Evolutionary conservation across 1,140 invertebrate species (phyloP).

Genomic region (Listronotus bonariensis): DNA sequence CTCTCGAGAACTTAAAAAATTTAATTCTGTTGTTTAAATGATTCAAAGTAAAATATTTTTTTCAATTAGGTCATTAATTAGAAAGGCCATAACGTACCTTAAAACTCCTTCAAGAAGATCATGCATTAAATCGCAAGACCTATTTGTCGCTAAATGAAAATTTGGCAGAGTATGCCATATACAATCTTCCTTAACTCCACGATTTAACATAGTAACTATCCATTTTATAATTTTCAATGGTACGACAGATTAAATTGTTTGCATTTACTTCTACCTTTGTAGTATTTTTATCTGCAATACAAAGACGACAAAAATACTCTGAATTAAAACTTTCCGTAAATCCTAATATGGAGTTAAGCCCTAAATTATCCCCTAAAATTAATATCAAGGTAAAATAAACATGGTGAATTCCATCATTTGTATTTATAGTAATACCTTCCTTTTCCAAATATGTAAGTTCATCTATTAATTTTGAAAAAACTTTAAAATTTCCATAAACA

Average conservation of each 20-base stretch:
- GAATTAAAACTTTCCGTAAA: conserved; percentile 27
- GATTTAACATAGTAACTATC: neutral
- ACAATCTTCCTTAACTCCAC: conserved; percentile 46
- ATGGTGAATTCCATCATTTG: conserved; percentile 2
- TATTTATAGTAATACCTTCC: conserved; percentile 10
- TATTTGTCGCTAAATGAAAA: conserved; percentile 54
- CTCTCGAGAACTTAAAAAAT: conserved; percentile 23
- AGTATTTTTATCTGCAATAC: conserved; percentile 10
- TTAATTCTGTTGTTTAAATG: conserved; percentile 43
- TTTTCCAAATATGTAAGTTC: conserved; percentile 11
- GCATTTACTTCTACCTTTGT: conserved; percentile 6
- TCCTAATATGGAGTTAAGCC: conserved; percentile 17
- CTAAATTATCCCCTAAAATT: conserved; percentile 25
- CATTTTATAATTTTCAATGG: conserved; percentile 23
- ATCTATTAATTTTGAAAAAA: conserved; percentile 14
- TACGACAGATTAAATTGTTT: conserved; percentile 1
- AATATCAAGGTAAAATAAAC: conserved; percentile 14
- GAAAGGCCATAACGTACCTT: conserved; percentile 49
- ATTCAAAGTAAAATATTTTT: conserved; percentile 47
- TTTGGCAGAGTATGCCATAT: conserved; percentile 46
- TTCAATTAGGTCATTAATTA: conserved; percentile 48
- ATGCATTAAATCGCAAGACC: conserved; percentile 52
- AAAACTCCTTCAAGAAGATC: conserved; percentile 29
- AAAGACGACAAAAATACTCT: conserved; percentile 25
- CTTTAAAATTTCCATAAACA: too few relatives aligned